These are phyloP conservation scores for Synergus japonicus DNA, from an alignment of 2,888 invertebrate species.

Conservation along the genomic window DNA sequence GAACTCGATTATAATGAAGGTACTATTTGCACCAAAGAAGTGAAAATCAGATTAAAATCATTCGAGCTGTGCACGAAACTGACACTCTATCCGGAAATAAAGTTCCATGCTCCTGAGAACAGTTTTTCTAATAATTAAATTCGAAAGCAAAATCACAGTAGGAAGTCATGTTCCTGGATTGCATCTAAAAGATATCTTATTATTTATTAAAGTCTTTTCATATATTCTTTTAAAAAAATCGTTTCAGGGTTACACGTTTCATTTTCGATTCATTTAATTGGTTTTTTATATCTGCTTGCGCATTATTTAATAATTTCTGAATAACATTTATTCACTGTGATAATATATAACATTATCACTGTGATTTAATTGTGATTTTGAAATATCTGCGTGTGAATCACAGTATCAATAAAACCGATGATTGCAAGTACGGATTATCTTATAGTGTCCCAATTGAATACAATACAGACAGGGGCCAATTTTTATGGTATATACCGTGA, in stretches of 20 bases:
- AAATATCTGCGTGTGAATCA: not conserved
- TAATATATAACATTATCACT: not conserved
- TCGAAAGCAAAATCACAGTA: slow-evolving; percentile 12
- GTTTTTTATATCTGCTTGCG: not conserved
- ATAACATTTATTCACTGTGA: not conserved
- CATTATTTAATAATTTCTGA: not conserved
- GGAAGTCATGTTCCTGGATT: not conserved
- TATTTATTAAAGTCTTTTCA: no score
- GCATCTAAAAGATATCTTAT: not conserved
- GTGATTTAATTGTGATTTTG: not conserved
- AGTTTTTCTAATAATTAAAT: slow-evolving; percentile 28
- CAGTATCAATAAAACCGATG: not conserved
- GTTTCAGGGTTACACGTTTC: no score
- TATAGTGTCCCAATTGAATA: slow-evolving; percentile 10
- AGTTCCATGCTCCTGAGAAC: not conserved
- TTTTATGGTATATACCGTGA: slow-evolving; percentile 19
- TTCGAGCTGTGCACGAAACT: not conserved
- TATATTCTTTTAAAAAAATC: no score
- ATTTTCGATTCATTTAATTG: not conserved
- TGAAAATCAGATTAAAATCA: slow-evolving; percentile 23
- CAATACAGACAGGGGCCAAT: slow-evolving; percentile 11
- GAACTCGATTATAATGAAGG: not conserved
- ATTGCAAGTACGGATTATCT: not conserved
- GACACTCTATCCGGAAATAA: slow-evolving; percentile 28
- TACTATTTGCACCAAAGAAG: not conserved